Conservation (phyloP, 2,888 invertebrate genomes). For the Nymphalis c-album region DNA sequence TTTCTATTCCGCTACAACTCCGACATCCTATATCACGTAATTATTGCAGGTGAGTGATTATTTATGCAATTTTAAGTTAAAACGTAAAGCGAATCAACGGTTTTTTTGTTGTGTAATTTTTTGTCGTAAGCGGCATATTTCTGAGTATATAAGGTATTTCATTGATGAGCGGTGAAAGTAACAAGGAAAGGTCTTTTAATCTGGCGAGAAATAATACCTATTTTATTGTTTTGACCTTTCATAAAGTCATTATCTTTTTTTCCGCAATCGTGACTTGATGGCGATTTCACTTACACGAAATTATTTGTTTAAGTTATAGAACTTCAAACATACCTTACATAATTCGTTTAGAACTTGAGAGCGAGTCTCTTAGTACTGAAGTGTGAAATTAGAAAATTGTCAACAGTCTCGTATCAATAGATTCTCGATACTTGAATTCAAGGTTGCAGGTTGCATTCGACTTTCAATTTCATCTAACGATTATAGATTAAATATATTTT, state of each 20-base stretch:
- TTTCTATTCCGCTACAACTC: conserved; percentile 55
- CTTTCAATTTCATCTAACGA: conserved; percentile 17
- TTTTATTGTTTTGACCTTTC: conserved; percentile 36
- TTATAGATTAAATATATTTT: not conserved
- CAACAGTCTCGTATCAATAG: conserved; percentile 1
- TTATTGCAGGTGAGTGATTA: conserved; percentile 55
- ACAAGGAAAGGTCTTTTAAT: conserved; percentile 22
- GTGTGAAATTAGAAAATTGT: conserved; percentile 28
- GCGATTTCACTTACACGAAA: conserved; percentile 13
- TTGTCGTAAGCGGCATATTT: conserved; percentile 3
- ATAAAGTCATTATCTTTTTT: conserved; percentile 16
- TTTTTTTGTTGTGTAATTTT: conserved; percentile 30
- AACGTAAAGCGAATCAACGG: conserved; percentile 37
- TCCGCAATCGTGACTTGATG: conserved; percentile 18
- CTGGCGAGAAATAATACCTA: conserved; percentile 17
- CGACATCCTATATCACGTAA: conserved; percentile 52
- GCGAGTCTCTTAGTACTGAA: not conserved
- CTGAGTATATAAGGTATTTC: conserved; percentile 10
- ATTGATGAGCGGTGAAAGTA: conserved; percentile 37
- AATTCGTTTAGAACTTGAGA: conserved; percentile 11
- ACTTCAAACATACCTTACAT: conserved; percentile 19
- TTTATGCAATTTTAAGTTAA: conserved; percentile 42
- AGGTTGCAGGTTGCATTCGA: conserved; percentile 24
- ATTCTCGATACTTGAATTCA: conserved; percentile 27
- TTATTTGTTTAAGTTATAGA: conserved; percentile 16